Conservation (phyloP, 2,888 invertebrate genomes). For the Leucozona laternaria region DNA sequence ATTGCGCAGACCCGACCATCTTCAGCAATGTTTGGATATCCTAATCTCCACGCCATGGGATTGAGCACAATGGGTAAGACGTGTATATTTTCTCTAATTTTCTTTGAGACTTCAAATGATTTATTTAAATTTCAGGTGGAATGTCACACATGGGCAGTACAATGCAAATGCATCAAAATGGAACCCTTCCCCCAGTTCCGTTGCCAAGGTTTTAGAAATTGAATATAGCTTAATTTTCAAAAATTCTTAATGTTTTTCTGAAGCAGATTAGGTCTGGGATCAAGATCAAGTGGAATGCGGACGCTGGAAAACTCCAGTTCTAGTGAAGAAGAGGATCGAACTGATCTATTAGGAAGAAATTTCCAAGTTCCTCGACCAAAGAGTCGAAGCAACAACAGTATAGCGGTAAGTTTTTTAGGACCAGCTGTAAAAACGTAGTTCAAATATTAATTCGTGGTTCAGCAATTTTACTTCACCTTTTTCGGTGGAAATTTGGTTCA, state of each 20-base stretch:
- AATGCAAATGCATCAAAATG: conserved; percentile 83
- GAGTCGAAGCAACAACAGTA: conserved; percentile 89
- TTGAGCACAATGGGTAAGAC: conserved; percentile 80
- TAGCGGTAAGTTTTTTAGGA: conserved; percentile 81
- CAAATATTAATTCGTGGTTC: no score
- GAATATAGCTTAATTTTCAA: background rate
- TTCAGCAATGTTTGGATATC: conserved; percentile 93
- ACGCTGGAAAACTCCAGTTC: conserved; percentile 86
- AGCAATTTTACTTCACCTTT: no score
- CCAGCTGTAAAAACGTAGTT: no score
- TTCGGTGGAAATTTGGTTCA: no score
- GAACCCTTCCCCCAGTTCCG: conserved; percentile 88
- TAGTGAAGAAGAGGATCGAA: conserved; percentile 89
- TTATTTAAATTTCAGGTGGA: conserved; percentile 79
- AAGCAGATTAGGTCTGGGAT: conserved; percentile 81
- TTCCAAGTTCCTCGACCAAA: conserved; percentile 93
- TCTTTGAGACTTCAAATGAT: background rate
- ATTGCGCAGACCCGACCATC: conserved; percentile 90
- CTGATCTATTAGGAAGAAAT: conserved; percentile 89
- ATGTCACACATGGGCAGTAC: conserved; percentile 84
- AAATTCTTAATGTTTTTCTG: conserved; percentile 47
- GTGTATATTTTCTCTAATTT: background rate
- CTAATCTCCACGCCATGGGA: conserved; percentile 85
- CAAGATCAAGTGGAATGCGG: conserved; percentile 84
- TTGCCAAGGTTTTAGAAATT: conserved; percentile 86